phyloP scores from a whole-genome alignment of 92 coral and sea anemone species.

The Desmophyllum pertusum region DNA sequence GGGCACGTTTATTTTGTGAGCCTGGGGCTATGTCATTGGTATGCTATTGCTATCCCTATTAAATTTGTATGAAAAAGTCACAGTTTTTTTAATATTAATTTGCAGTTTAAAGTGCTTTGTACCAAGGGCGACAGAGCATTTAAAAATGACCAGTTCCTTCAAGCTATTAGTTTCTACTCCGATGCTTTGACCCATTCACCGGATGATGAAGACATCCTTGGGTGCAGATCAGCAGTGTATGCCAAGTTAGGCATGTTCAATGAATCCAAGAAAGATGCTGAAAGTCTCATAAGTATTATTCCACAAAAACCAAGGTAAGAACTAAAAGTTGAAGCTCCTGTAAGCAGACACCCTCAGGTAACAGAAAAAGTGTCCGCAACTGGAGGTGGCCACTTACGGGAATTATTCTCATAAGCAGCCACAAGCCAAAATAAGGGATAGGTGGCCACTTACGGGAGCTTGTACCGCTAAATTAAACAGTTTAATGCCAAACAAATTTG shows the following conservation, averaged over 20 bases:
- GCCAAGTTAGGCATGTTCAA: constrained; percentile 79
- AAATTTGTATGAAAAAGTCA: not conserved
- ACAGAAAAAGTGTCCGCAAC: too few relatives aligned
- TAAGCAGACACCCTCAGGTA: too few relatives aligned
- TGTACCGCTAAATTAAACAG: too few relatives aligned
- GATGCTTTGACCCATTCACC: constrained; percentile 69
- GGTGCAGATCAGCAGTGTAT: constrained; percentile 80
- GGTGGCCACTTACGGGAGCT: too few relatives aligned
- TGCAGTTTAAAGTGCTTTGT: constrained; percentile 67
- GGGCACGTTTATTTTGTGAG: too few relatives aligned
- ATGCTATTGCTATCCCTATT: too few relatives aligned
- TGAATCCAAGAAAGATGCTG: constrained; percentile 91
- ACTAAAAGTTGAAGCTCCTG: too few relatives aligned
- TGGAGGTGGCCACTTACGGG: too few relatives aligned
- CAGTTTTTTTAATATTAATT: not conserved
- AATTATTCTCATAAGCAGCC: too few relatives aligned
- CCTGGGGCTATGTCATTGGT: too few relatives aligned
- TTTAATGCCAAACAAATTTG: too few relatives aligned
- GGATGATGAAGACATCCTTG: constrained; percentile 67
- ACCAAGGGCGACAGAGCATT: constrained; percentile 75
- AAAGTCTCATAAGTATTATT: constrained; percentile 57
- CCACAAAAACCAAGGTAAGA: constrained; percentile 79
- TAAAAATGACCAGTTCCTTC: constrained; percentile 56
- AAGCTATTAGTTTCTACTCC: constrained; percentile 77
- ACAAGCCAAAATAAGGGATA: too few relatives aligned